These are phyloP conservation scores for Tridacna gigas DNA, from an alignment of 2,888 invertebrate species.

Conservation along the genomic window DNA sequence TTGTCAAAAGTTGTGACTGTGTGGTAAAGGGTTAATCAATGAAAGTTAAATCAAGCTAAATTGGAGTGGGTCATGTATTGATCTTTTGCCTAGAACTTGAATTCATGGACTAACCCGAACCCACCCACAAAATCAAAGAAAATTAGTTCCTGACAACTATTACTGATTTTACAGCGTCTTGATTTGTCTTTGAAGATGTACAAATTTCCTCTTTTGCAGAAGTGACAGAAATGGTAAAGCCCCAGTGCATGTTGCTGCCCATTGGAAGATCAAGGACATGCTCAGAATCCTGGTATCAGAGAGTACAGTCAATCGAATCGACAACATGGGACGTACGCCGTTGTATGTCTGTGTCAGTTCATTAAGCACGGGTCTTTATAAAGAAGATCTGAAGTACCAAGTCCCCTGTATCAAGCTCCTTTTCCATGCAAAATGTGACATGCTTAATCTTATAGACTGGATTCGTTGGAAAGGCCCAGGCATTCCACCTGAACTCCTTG, in stretches of 20 bases:
- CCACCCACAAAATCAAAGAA: too few relatives aligned
- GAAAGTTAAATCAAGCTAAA: too few relatives aligned
- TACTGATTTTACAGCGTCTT: too few relatives aligned
- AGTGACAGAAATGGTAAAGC: slow-evolving; percentile 82
- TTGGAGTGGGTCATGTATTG: too few relatives aligned
- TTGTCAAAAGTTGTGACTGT: too few relatives aligned
- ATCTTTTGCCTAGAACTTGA: too few relatives aligned
- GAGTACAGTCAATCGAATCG: slow-evolving; percentile 79
- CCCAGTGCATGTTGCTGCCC: slow-evolving; percentile 84
- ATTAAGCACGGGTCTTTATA: slow-evolving; percentile 83
- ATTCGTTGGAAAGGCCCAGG: slow-evolving; percentile 84
- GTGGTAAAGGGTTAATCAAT: neutral
- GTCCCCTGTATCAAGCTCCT: slow-evolving; percentile 82
- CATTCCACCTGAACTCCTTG: slow-evolving; percentile 79
- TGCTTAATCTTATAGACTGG: slow-evolving; percentile 85
- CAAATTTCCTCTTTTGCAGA: slow-evolving; percentile 64
- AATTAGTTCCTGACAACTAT: too few relatives aligned
- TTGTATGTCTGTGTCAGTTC: slow-evolving; percentile 84
- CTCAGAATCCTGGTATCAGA: slow-evolving; percentile 79
- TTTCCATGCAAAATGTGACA: slow-evolving; percentile 84
- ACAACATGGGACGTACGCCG: slow-evolving; percentile 82
- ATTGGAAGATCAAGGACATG: slow-evolving; percentile 84
- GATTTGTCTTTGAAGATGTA: too few relatives aligned
- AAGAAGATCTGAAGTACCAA: slow-evolving; percentile 83
- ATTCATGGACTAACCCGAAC: too few relatives aligned